Evolutionary conservation across 2,888 invertebrate species (phyloP).

Genomic region (Tiphia femorata): DNA sequence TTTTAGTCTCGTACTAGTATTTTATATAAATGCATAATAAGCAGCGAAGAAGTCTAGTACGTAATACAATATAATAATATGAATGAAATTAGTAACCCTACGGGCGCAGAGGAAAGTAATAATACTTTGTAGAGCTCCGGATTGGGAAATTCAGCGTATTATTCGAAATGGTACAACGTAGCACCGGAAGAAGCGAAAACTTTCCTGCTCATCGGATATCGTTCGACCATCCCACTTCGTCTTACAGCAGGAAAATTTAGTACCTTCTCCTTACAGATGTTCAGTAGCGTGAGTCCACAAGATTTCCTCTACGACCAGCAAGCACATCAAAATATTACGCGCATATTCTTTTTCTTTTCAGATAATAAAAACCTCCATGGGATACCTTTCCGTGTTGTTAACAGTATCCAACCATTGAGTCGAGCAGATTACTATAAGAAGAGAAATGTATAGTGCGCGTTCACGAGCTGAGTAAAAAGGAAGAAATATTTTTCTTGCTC

Average conservation of each 20-base stretch:
- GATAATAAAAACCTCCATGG: conserved; percentile 47
- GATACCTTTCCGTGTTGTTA: conserved; percentile 46
- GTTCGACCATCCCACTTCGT: conserved; percentile 41
- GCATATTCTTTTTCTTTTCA: too few relatives aligned
- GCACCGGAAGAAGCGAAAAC: conserved; percentile 26
- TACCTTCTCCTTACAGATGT: conserved; percentile 46
- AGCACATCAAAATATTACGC: too few relatives aligned
- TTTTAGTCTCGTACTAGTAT: too few relatives aligned
- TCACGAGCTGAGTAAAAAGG: too few relatives aligned
- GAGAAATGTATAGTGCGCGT: too few relatives aligned
- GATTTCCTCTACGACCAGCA: neutral
- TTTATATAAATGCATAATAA: too few relatives aligned
- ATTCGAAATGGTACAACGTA: conserved; percentile 47
- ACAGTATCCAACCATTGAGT: conserved; percentile 28
- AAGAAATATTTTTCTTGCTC: too few relatives aligned
- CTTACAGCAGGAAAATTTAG: conserved; percentile 55
- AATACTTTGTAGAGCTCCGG: conserved; percentile 42
- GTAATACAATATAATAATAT: too few relatives aligned
- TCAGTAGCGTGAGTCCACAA: conserved; percentile 38
- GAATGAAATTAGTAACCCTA: too few relatives aligned
- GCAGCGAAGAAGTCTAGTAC: too few relatives aligned
- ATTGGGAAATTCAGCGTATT: conserved; percentile 40
- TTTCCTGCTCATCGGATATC: conserved; percentile 38
- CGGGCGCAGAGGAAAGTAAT: too few relatives aligned
- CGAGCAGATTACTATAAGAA: too few relatives aligned